These are phyloP conservation scores for Lymantria monacha DNA, from an alignment of 2,888 invertebrate species.

Conservation along the genomic window DNA sequence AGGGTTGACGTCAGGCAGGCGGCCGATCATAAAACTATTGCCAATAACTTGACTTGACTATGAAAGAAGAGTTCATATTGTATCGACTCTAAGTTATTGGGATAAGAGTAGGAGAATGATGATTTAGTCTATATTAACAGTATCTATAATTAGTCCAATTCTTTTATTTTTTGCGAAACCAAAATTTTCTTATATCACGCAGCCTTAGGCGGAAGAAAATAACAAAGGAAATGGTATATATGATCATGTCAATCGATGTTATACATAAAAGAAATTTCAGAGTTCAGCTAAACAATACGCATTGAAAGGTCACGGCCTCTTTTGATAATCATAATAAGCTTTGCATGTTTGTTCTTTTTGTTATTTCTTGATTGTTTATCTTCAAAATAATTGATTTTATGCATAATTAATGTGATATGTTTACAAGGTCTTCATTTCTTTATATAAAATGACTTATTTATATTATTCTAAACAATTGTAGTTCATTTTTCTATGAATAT, in stretches of 20 bases:
- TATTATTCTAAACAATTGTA: no score
- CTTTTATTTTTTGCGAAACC: background rate
- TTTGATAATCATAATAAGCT: background rate
- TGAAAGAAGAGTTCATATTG: no score
- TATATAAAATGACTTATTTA: no score
- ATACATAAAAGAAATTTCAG: background rate
- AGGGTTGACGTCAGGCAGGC: no score
- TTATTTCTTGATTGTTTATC: slow-evolving; percentile 1
- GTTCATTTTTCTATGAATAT: no score
- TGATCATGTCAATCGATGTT: background rate
- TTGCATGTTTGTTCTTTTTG: background rate
- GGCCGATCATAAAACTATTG: no score
- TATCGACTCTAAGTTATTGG: no score
- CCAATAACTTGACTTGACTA: no score
- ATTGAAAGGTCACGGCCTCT: background rate
- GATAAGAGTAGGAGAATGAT: no score
- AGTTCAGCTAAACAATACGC: background rate
- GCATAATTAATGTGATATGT: no score
- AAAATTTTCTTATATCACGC: background rate
- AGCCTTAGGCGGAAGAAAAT: background rate
- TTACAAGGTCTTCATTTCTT: no score
- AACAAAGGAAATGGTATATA: slow-evolving; percentile 3
- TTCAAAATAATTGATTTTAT: slow-evolving; percentile 9
- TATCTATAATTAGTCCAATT: background rate
- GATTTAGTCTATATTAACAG: no score